These are phyloP conservation scores for Cassiopea andromeda DNA, from an alignment of 30 jellyfish, hydroid and myxozoan species.

Conservation along the genomic window DNA sequence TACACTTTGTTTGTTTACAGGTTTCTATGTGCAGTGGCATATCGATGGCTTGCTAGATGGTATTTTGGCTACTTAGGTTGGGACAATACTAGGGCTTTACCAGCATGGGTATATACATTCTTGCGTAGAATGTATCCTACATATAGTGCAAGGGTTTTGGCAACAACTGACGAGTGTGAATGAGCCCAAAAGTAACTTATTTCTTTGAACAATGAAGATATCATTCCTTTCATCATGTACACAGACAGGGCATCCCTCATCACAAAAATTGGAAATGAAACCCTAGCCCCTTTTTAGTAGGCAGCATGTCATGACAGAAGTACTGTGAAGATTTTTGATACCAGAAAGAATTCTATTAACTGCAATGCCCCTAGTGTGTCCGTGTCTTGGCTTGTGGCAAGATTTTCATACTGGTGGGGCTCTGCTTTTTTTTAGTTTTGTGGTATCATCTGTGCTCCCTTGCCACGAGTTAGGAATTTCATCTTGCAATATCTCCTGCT, in stretches of 20 bases:
- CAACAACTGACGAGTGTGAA: conserved; percentile 3
- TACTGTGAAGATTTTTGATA: no score
- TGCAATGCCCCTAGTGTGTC: conserved; percentile 12
- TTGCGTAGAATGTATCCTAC: conserved; percentile 30
- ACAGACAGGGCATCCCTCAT: neutral
- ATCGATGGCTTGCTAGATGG: conserved; percentile 28
- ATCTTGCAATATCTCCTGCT: neutral
- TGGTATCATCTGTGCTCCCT: neutral
- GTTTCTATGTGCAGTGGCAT: conserved; percentile 35
- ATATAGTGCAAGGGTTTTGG: conserved; percentile 3
- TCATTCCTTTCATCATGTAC: neutral
- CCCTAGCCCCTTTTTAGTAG: neutral
- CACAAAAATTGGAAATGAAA: neutral
- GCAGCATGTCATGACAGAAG: conserved; percentile 1
- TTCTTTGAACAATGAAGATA: neutral
- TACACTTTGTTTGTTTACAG: neutral
- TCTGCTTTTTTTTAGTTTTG: neutral
- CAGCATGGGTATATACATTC: conserved; percentile 24
- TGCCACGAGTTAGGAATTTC: neutral
- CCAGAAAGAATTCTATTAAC: neutral
- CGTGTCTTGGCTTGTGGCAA: conserved; percentile 11
- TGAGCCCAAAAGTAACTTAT: neutral
- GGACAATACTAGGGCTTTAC: conserved; percentile 37
- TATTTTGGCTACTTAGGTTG: conserved; percentile 40
- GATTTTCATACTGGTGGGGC: conserved; percentile 24